Conservation (phyloP, 2,797 vertebrate species). For the Todus mexicanus region DNA sequence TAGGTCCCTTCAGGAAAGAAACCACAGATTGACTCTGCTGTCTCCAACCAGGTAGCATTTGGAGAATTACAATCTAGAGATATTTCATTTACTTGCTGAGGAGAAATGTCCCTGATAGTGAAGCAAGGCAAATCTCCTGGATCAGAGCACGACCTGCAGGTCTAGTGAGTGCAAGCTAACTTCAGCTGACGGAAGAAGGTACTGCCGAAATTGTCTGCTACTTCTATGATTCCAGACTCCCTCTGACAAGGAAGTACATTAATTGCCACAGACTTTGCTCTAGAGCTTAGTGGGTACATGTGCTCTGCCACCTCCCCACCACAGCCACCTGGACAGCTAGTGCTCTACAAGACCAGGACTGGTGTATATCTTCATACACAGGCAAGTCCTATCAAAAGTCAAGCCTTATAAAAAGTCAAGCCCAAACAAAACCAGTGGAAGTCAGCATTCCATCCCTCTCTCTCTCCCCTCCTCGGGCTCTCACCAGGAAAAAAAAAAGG, state of each 20-base stretch:
- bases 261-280: neutral
- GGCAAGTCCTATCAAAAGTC: neutral
- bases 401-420: neutral
- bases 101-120: rapidly evolving
- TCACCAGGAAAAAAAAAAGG: neutral
- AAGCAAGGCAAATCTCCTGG: neutral
- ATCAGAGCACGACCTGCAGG: neutral
- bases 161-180: rapidly evolving
- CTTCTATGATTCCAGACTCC: rapidly evolving
- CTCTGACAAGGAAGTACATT: rapidly evolving
- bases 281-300: neutral
- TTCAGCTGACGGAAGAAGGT: neutral
- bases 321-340: neutral
- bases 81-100: neutral
- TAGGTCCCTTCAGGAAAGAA: neutral
- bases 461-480: neutral
- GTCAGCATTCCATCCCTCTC: neutral
- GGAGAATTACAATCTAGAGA: neutral
- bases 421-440: neutral
- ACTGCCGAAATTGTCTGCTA: rapidly evolving
- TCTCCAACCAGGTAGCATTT: neutral
- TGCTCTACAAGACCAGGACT: neutral
- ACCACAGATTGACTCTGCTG: neutral
- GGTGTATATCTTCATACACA: neutral
- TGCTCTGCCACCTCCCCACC: neutral